Evolutionary conservation across 2,113 vertebrate species (phyloP), one percentile per base, ranked within the genome.

Genomic region (Thinocorus orbignyianus): DNA sequence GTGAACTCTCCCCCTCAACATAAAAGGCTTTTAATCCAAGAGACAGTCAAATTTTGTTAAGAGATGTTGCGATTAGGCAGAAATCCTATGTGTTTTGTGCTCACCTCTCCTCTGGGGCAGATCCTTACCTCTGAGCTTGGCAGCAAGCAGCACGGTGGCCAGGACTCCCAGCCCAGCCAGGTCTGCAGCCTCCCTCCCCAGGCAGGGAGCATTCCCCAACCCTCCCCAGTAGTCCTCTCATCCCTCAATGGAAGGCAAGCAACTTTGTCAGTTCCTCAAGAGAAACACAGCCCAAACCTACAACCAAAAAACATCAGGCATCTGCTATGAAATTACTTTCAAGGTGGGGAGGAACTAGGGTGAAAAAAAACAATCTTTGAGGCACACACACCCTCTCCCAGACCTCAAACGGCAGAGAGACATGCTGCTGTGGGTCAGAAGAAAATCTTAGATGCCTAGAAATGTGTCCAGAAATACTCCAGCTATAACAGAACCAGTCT

Each of bases 121-220:
- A 83, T 33, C 39, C 54, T 72, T 16, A 10, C 24, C 37, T 41
- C 44, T 3, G 23, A 44, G 23, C 49, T 81, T 33, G 33, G 48
- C 35, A 23, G 39, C 42, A 37, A 64, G 48, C n/a, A 54, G 64
- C 3, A 6, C 0, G 2, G 42, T 6, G 16, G 17, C 60, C 16
- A 0, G 0, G 48, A 65, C 16, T 19, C 28, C 26, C 35, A 28
- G 18, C 24, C 24, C 41, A 30, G 26, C 3, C 4, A 2, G 25
- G 16, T 35, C 31, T 86, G 66, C 1, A 1, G 1, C 13, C 17
- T 8, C 10, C 23, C 19, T 17, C 17, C 71, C 37, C 1, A 7
- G 22, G 37, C 61, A 74, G 7, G 31, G 33, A 65, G 23, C 39
- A 37, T 61, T 20, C 52, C 26, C 28, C 2, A 0, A 25, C 16